Base-by-base conservation (phyloP, 2,113 vertebrate species). In the Dicaeum eximium region DNA sequence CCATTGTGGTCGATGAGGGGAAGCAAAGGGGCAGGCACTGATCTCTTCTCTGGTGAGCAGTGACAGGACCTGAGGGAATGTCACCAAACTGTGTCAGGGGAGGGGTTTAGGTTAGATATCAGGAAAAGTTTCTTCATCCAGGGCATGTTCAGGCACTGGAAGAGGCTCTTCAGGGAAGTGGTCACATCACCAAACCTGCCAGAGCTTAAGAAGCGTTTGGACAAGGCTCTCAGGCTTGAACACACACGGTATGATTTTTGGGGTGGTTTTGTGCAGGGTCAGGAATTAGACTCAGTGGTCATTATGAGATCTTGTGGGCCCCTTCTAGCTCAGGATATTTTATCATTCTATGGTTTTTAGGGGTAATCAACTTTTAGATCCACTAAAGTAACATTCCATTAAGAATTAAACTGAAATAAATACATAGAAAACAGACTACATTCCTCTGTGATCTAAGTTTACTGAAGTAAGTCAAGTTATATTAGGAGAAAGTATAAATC, bases 1-100 rank as follows among this genome's bases (percentile, higher is more conserved):
- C 3, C 45, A 17, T 0, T 42, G 45, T 9, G 8, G 58, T 64
- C 40, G 6, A 1, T 38, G n/a, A 28, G 40, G 81, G 40, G 40
- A 64, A 56, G n/a, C 8, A 9, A 10, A 54, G 28, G 50, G 5
- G 12, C 37, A 77, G 11, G 4, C 45, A 37, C 18, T 38, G 38
- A 45, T 33, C 15, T 37, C 37, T 58, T 6, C 7, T 51, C 6
- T 40, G 33, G 14, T 33, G 11, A 67, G 17, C 37, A 60, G 14
- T 38, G 45, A 33, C 37, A 51, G 53, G 33, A 58, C 31, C 13
- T 8, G 3, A 58, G 45, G 27, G 22, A 60, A 65, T 48, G 27
- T 4, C 31, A 6, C 35, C 7, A 33, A 60, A 6, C 3, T 44
- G 15, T 28, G 28, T 28, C 28, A 54, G 10, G 3, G 13, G n/a